Evolutionary conservation across 2,888 invertebrate species (phyloP).

Genomic region (Drosophila trichaetosa): DNA sequence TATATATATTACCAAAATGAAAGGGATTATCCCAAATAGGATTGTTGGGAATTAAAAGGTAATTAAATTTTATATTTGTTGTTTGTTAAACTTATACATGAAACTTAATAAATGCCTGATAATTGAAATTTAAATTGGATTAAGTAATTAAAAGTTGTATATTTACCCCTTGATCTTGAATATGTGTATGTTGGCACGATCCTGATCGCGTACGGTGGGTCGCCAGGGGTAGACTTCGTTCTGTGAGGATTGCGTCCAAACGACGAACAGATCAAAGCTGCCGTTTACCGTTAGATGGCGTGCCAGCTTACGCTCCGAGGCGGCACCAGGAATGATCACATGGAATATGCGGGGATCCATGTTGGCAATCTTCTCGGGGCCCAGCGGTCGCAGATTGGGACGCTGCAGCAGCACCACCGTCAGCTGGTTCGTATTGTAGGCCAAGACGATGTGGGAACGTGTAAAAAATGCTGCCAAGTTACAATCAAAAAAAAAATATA

Average conservation of each 20-base stretch:
- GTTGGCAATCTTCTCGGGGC: conserved; percentile 88
- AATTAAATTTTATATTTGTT: neutral
- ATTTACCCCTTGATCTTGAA: conserved; percentile 90
- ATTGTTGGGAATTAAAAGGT: no score
- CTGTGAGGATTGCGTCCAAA: conserved; percentile 94
- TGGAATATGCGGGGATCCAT: conserved; percentile 89
- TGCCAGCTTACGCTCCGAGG: conserved; percentile 81
- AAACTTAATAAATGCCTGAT: no score
- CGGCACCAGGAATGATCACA: conserved; percentile 85
- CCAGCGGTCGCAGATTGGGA: conserved; percentile 86
- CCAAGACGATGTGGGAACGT: conserved; percentile 89
- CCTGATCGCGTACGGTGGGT: conserved; percentile 92
- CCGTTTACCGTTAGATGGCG: conserved; percentile 84
- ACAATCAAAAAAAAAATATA: conserved; percentile 53
- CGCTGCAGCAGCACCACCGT: conserved; percentile 89
- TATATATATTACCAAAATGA: no score
- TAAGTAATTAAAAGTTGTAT: neutral
- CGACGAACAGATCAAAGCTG: conserved; percentile 87
- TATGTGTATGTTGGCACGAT: conserved; percentile 94
- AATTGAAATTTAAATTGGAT: neutral
- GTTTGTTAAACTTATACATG: neutral
- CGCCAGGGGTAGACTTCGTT: conserved; percentile 97
- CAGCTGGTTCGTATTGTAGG: conserved; percentile 89
- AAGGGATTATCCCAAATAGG: no score
- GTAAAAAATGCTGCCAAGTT: conserved; percentile 87